Percentiles rank a stretch among this genome's conserved stretches.
phyloP scores from a whole-genome alignment of 1,140 invertebrate genomes.

The Anagrus nilaparvatae region DNA sequence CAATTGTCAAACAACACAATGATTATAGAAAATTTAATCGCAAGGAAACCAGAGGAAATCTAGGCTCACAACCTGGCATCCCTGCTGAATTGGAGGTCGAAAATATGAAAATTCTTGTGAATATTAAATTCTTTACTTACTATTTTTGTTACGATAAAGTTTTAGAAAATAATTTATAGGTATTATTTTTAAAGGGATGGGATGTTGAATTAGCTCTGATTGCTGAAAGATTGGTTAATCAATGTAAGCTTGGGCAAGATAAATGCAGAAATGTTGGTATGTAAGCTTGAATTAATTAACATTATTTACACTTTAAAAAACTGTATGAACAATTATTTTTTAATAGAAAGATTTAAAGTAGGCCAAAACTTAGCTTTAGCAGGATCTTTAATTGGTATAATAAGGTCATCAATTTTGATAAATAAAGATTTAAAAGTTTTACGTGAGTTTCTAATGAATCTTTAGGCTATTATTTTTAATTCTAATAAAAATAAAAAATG shows the following conservation, averaged over 20 bases:
- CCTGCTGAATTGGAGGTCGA: too few relatives aligned
- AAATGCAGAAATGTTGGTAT: conserved; percentile 15
- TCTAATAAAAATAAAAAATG: too few relatives aligned
- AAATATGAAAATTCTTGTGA: too few relatives aligned
- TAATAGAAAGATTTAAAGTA: conserved; percentile 16
- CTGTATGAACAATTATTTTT: not conserved
- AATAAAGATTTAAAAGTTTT: not conserved
- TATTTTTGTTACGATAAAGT: too few relatives aligned
- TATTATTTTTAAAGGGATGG: conserved; percentile 21
- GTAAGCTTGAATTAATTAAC: not conserved
- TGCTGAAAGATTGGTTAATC: conserved; percentile 23
- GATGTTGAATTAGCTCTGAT: conserved; percentile 17
- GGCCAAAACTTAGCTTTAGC: conserved; percentile 20
- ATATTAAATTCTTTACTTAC: too few relatives aligned
- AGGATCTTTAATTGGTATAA: conserved; percentile 19
- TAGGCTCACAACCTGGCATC: too few relatives aligned
- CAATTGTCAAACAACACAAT: too few relatives aligned
- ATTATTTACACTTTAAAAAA: not conserved
- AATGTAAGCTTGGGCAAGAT: conserved; percentile 20
- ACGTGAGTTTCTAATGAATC: too few relatives aligned
- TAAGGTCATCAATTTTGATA: conserved; percentile 16
- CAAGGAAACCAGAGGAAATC: too few relatives aligned
- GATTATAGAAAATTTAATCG: too few relatives aligned
- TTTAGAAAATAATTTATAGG: too few relatives aligned
- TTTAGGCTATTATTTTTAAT: too few relatives aligned